Conservation (phyloP, 2,113 vertebrate genomes). For the Peucedramus taeniatus region DNA sequence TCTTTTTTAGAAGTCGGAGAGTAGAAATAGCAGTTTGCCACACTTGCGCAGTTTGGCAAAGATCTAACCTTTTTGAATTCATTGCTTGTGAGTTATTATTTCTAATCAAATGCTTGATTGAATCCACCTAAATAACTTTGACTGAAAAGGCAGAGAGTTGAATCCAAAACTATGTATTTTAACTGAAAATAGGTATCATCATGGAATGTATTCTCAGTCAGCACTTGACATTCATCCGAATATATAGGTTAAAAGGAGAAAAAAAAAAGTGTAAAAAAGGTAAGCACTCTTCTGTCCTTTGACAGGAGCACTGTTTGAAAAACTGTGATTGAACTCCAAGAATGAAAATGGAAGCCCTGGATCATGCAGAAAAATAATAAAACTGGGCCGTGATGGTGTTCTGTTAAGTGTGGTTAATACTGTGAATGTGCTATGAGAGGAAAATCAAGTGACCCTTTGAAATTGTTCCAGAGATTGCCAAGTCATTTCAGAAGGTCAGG, state of each 20-base stretch:
- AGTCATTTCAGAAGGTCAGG: constrained; percentile 40
- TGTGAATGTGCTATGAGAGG: background rate
- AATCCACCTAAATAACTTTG: constrained; percentile 68
- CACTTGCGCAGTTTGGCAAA: constrained; percentile 41
- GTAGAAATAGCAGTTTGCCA: constrained; percentile 38
- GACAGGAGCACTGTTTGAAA: constrained; percentile 6
- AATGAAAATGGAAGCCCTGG: constrained; percentile 53
- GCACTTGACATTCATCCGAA: constrained; percentile 39
- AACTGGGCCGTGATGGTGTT: background rate
- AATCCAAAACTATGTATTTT: constrained; percentile 69
- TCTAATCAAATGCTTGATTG: constrained; percentile 74
- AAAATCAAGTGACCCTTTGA: constrained; percentile 30
- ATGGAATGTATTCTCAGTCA: constrained; percentile 57
- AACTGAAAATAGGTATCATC: constrained; percentile 69
- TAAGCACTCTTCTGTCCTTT: constrained; percentile 28
- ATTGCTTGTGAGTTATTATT: constrained; percentile 73
- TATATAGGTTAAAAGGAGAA: constrained; percentile 23
- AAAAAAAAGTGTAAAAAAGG: background rate
- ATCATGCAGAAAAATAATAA: constrained; percentile 41
- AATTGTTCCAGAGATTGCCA: constrained; percentile 4
- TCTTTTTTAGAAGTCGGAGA: constrained; percentile 20
- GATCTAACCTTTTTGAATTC: constrained; percentile 70
- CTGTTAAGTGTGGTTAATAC: constrained; percentile 20
- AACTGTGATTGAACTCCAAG: constrained; percentile 43
- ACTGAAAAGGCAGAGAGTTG: constrained; percentile 68